Conservation (phyloP, 2,797 vertebrate species). For the Oryzias dopingdopingensis region DNA sequence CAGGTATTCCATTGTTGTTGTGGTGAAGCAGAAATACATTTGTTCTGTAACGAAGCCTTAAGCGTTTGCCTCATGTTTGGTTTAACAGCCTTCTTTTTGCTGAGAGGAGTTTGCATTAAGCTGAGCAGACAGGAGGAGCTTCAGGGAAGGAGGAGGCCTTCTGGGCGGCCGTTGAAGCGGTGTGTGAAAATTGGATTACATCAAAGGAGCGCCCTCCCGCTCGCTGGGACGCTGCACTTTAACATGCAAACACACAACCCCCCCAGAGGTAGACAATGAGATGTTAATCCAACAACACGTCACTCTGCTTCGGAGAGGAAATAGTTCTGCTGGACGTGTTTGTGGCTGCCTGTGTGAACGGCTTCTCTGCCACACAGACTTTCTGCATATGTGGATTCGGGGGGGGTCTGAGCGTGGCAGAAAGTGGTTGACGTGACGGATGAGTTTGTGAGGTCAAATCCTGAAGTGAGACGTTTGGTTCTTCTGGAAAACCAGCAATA, state of each 20-base stretch:
- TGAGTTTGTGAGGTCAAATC: neutral
- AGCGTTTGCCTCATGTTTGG: too few relatives aligned
- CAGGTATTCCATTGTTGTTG: neutral
- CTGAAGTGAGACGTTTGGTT: slow-evolving; percentile 1
- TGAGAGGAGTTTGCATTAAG: too few relatives aligned
- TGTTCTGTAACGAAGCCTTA: too few relatives aligned
- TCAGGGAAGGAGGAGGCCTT: slow-evolving; percentile 26
- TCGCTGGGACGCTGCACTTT: slow-evolving; percentile 56
- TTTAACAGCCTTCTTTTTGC: too few relatives aligned
- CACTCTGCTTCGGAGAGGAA: slow-evolving; percentile 48
- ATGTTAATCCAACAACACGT: slow-evolving; percentile 64
- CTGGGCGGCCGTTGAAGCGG: slow-evolving; percentile 13
- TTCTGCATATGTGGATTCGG: slow-evolving; percentile 11
- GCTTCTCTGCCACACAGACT: slow-evolving; percentile 2
- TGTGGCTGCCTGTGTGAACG: slow-evolving; percentile 11
- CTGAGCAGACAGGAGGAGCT: slow-evolving; percentile 2
- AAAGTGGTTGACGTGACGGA: slow-evolving; percentile 39
- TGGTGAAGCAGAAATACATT: neutral
- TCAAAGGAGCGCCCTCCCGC: slow-evolving; percentile 50
- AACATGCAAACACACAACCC: slow-evolving; percentile 29
- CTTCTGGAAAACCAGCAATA: too few relatives aligned
- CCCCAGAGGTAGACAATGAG: slow-evolving; percentile 53
- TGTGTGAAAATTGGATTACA: slow-evolving; percentile 75
- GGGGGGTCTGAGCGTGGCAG: slow-evolving; percentile 17
- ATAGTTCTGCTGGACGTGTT: slow-evolving; percentile 32